These are phyloP conservation scores for Escarpia spicata DNA, from an alignment of 2,888 invertebrate species.

Conservation along the genomic window DNA sequence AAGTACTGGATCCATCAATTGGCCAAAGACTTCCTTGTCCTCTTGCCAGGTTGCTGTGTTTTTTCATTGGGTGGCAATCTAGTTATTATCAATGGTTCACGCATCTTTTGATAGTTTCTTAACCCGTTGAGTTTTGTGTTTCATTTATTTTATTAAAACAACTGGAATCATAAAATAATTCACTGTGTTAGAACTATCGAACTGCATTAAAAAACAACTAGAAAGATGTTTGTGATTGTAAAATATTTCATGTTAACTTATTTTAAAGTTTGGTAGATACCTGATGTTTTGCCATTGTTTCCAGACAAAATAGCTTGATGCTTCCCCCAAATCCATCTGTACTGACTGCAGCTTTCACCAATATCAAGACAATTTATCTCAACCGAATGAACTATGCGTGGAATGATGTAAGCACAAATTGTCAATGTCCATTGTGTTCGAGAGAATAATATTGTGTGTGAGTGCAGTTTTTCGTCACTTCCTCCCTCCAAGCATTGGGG, in stretches of 20 bases:
- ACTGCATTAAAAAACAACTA: background rate
- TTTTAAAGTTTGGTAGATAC: background rate
- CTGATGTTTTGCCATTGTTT: constrained; percentile 1
- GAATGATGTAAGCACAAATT: constrained; percentile 71
- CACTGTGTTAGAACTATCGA: too few species aligned
- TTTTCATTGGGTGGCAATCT: too few species aligned
- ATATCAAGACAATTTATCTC: constrained; percentile 75
- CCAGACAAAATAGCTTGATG: constrained; percentile 80
- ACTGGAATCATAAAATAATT: too few species aligned
- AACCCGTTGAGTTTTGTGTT: too few species aligned
- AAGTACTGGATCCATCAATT: too few species aligned
- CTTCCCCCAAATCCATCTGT: constrained; percentile 71
- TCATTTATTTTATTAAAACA: too few species aligned
- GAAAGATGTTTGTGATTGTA: background rate
- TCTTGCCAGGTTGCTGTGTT: too few species aligned
- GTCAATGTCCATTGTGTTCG: background rate
- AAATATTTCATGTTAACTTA: background rate
- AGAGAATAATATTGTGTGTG: background rate
- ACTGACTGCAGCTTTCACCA: constrained; percentile 70
- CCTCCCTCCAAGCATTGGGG: too few species aligned
- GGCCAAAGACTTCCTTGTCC: too few species aligned
- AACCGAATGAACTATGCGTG: constrained; percentile 78
- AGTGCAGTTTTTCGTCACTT: background rate
- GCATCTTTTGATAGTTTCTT: background rate
- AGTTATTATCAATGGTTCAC: too few species aligned